A percentile compares a stretch with the other conserved stretches of the same genome.
Evolutionary conservation across 2,888 invertebrate genomes (phyloP).

Genomic region (Petrolisthes cinctipes): DNA sequence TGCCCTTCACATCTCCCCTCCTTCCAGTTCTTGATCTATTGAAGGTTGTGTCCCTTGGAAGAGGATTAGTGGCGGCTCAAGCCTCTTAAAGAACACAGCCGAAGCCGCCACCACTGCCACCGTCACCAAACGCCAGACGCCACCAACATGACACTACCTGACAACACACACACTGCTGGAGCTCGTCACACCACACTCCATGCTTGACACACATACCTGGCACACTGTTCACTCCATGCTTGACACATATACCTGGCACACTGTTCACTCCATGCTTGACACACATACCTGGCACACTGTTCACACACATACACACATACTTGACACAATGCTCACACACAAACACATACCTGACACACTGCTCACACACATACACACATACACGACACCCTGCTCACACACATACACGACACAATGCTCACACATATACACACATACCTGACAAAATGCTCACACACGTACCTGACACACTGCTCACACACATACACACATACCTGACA

Average conservation of each 20-base stretch:
- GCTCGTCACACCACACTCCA: not conserved
- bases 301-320: no score
- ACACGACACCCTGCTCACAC: no score
- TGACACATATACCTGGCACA: not conserved
- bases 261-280: not conserved
- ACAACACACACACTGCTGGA: not conserved
- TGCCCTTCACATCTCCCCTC: not conserved
- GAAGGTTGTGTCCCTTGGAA: not conserved
- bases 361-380: no score
- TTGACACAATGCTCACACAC: no score
- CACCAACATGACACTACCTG: not conserved
- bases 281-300: not conserved
- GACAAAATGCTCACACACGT: no score
- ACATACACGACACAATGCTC: no score
- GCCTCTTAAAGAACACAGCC: slow-evolving; percentile 4
- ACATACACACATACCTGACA: not conserved
- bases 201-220: not conserved
- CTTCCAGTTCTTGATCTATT: not conserved
- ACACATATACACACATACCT: no score
- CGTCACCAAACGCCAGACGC: not conserved
- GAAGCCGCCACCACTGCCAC: not conserved
- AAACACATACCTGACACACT: no score
- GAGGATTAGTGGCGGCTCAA: slow-evolving; percentile 2
- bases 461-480: not conserved
- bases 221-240: not conserved